A percentile compares a stretch with the other conserved stretches of the same genome.
Evolutionary conservation across 1,140 invertebrate species (phyloP).

Genomic region (Andricus grossulariae): DNA sequence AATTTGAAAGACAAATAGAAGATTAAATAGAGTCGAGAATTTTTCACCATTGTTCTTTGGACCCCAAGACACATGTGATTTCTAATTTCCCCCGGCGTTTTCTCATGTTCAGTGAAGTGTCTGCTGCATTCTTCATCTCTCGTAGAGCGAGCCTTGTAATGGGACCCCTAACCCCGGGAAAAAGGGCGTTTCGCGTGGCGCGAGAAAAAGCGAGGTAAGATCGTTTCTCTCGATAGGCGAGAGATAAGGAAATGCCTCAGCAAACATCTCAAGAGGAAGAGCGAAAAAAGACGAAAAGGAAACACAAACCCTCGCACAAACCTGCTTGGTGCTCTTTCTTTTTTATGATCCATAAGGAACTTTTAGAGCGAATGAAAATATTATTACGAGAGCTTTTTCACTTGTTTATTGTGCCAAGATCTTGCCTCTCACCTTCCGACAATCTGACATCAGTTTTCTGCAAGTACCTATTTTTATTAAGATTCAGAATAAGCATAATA

Average conservation of each 20-base stretch:
- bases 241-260: not conserved
- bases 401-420: not conserved
- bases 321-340: not conserved
- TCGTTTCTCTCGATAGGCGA: not conserved
- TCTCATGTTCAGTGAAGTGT: too few species aligned
- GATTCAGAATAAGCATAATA: too few species aligned
- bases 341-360: not conserved
- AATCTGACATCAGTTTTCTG: too few species aligned
- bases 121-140: not conserved
- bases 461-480: too few species aligned
- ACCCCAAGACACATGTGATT: too few species aligned
- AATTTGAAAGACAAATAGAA: too few species aligned
- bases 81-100: too few species aligned
- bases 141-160: not conserved
- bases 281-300: not conserved
- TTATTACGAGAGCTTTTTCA: not conserved
- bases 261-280: not conserved
- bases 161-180: not conserved
- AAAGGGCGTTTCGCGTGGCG: not conserved
- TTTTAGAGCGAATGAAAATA: not conserved
- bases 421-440: not conserved
- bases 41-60: too few species aligned
- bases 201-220: not conserved
- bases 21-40: too few species aligned
- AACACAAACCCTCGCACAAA: not conserved